Percentiles rank a stretch among this genome's conserved stretches.
Evolutionary conservation across 1,140 invertebrate genomes (phyloP).

Genomic region (Drosophila parabipectinata): DNA sequence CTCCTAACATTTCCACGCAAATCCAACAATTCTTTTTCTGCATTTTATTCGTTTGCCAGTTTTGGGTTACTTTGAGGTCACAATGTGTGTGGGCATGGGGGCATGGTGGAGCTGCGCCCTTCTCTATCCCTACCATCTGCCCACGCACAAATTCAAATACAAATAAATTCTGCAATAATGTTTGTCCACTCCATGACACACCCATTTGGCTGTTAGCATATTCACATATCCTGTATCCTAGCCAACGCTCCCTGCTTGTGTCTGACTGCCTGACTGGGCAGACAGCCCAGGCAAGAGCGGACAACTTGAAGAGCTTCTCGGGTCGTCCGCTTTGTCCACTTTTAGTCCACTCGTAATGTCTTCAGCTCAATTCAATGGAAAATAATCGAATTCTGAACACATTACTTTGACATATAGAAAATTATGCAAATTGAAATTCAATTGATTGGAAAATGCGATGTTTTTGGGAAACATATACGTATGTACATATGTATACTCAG

Average conservation of each 20-base stretch:
- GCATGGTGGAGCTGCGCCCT: background rate
- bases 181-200: constrained; percentile 70
- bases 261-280: background rate
- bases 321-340: constrained; percentile 63
- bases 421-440: constrained; percentile 83
- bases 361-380: constrained; percentile 80
- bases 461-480: constrained; percentile 28
- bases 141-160: constrained; percentile 52
- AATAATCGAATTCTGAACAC: constrained; percentile 81
- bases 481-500: constrained; percentile 1
- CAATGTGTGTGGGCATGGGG: constrained; percentile 34
- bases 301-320: constrained; percentile 7
- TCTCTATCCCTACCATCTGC: background rate
- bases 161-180: constrained; percentile 73
- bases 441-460: constrained; percentile 79
- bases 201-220: constrained; percentile 54
- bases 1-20: constrained; percentile 38
- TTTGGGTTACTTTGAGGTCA: constrained; percentile 73
- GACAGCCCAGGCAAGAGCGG: too few relatives aligned
- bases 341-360: constrained; percentile 73
- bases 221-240: constrained; percentile 34
- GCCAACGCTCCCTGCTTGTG: background rate
- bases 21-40: constrained; percentile 42
- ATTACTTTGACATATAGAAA: constrained; percentile 78
- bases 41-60: constrained; percentile 69